Base-by-base conservation (phyloP, 2,113 vertebrate genomes). In the Phoxinus phoxinus region DNA sequence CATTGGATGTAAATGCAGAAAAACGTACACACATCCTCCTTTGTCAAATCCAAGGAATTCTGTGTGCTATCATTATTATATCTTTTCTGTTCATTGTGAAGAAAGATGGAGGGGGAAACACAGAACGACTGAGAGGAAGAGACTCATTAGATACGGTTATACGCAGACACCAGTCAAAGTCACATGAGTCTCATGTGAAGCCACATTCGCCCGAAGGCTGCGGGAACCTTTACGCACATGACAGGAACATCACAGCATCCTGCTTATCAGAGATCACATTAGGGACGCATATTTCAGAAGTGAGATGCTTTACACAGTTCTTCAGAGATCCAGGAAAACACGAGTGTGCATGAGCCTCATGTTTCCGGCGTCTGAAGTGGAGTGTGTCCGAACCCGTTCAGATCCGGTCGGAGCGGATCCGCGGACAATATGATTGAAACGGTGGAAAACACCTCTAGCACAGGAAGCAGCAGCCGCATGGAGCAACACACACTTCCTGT, bases 101-200 rank as follows among this genome's bases (percentile, higher is more conserved):
- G 35, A 73, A 25, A 76, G 25, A 17, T 1, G 8, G 27, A 76
- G 27, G 15, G 7, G 15, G 25, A 76, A 25, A 76, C 6, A 76
- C 44, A 32, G 46, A 30, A 27, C 19, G 74, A 76, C 27, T 74
- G 12, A 74, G 48, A 80, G 77, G 19, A 44, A 51, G 44, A 81
- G 44, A 81, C 25, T 13, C n/a, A 69, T 69, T 81, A 69, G 79
- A 81, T 21, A 15, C 41, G 37, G 58, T 25, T 46, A 80, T 10
- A 80, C 10, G 17, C 35, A 44, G 41, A 71, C 58, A 58, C 61
- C 75, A 88, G 58, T 84, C 51, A 81, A 73, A 41, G 69, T 86
- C 87, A 86, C 85, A 89, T 89, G 87, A 89, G 80, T 61, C 78
- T 86, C 82, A 89, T 79, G 83, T 85, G 84, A 88, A 72, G 78